These are phyloP conservation scores for Iselma pallidipennis DNA, from an alignment of 2,888 invertebrate species.

Conservation along the genomic window DNA sequence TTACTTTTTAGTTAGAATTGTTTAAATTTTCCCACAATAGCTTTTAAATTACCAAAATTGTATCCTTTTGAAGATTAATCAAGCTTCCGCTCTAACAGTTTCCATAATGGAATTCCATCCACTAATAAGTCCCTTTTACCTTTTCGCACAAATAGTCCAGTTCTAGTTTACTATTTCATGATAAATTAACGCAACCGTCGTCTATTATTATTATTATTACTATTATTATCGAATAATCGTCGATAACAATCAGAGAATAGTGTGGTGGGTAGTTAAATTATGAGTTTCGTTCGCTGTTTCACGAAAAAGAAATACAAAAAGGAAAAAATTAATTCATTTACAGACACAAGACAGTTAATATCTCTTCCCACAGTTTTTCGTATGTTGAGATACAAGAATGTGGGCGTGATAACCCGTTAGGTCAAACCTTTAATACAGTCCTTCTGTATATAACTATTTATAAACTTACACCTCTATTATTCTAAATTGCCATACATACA, in stretches of 20 bases:
- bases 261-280: too few species aligned
- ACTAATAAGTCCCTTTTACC: too few species aligned
- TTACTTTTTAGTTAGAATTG: too few species aligned
- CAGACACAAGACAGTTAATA: background rate
- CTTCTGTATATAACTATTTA: slow-evolving; percentile 19
- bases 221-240: background rate
- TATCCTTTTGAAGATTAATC: background rate
- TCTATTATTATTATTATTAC: too few species aligned
- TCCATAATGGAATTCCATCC: background rate
- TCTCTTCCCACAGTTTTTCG: slow-evolving; percentile 23
- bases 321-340: background rate
- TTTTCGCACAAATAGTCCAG: too few species aligned
- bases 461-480: slow-evolving; percentile 9
- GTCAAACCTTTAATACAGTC: slow-evolving; percentile 26
- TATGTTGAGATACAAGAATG: slow-evolving; percentile 15
- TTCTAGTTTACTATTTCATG: too few species aligned
- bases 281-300: too few species aligned
- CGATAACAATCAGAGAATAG: background rate
- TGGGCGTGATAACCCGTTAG: slow-evolving; percentile 27
- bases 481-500: background rate
- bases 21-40: too few species aligned
- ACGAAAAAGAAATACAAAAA: background rate
- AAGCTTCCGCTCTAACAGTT: background rate
- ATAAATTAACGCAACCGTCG: too few species aligned
- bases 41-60: too few species aligned